A percentile compares a stretch with the other conserved stretches of the same genome.
Evolutionary conservation across 2,113 vertebrate species (phyloP).

Genomic region (Orientallactaga bullata): DNA sequence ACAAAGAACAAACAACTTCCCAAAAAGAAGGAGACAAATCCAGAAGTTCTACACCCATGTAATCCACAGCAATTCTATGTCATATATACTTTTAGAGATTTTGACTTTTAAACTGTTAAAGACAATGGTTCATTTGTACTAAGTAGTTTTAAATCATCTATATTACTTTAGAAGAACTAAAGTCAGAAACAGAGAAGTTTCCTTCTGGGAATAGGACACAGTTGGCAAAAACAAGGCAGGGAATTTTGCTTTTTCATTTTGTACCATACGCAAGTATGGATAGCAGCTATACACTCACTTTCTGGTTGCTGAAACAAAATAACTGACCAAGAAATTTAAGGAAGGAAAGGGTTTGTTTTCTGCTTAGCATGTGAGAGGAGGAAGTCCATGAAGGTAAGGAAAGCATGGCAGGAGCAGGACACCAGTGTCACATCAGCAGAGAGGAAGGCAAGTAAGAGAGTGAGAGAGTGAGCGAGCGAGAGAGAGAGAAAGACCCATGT

Average conservation of each 20-base stretch:
- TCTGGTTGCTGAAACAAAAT: too few relatives aligned
- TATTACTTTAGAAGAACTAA: not conserved
- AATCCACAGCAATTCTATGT: not conserved
- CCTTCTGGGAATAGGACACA: not conserved
- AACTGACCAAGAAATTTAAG: too few relatives aligned
- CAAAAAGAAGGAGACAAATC: not conserved
- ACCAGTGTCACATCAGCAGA: too few relatives aligned
- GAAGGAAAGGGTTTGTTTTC: too few relatives aligned
- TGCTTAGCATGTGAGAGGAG: too few relatives aligned
- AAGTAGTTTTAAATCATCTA: not conserved
- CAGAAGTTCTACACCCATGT: not conserved
- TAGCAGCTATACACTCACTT: too few relatives aligned
- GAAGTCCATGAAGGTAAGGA: too few relatives aligned
- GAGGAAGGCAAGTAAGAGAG: too few relatives aligned
- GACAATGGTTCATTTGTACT: not conserved
- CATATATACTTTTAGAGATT: not conserved
- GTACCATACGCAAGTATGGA: not conserved
- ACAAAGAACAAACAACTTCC: not conserved
- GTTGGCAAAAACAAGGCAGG: not conserved
- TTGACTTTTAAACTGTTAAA: not conserved
- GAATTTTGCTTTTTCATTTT: slow-evolving; percentile 5
- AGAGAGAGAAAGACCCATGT: too few relatives aligned
- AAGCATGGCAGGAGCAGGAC: too few relatives aligned
- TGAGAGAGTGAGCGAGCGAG: too few relatives aligned
- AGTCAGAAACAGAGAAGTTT: not conserved